Evolutionary conservation across 2,797 vertebrate species (phyloP).

Genomic region (Galagoides demidoff): DNA sequence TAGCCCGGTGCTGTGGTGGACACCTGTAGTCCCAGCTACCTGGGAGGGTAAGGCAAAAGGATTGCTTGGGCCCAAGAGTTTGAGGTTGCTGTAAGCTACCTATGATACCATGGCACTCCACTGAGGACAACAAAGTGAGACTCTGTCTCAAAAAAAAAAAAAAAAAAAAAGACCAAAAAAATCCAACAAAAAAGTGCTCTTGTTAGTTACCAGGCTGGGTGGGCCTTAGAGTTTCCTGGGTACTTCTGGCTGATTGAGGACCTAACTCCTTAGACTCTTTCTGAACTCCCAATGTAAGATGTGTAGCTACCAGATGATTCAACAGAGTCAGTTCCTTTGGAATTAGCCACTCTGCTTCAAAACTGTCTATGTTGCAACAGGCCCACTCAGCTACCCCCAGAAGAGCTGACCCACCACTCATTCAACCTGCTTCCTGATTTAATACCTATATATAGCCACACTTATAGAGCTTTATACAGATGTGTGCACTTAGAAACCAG

Average conservation of each 20-base stretch:
- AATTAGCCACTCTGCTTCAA: slow-evolving; percentile 26
- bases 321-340: slow-evolving; percentile 64
- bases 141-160: too few relatives aligned
- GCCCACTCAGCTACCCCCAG: slow-evolving; percentile 76
- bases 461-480: background rate
- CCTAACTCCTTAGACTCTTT: background rate
- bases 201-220: background rate
- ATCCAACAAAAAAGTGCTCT: background rate
- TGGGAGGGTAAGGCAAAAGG: too few relatives aligned
- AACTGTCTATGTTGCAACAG: slow-evolving; percentile 53
- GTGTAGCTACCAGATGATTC: slow-evolving; percentile 52
- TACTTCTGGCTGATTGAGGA: background rate
- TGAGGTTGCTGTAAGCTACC: too few relatives aligned
- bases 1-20: too few relatives aligned
- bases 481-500: slow-evolving; percentile 59
- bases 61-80: too few relatives aligned
- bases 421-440: slow-evolving; percentile 81
- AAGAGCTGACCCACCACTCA: slow-evolving; percentile 77
- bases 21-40: too few relatives aligned
- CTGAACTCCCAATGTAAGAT: background rate
- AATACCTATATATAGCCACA: slow-evolving; percentile 59
- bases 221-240: background rate
- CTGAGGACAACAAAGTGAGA: too few relatives aligned
- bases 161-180: too few relatives aligned
- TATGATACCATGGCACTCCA: too few relatives aligned